Evolutionary conservation across 2,797 vertebrate genomes (phyloP).

Genomic region (Cossypha polioptera): DNA sequence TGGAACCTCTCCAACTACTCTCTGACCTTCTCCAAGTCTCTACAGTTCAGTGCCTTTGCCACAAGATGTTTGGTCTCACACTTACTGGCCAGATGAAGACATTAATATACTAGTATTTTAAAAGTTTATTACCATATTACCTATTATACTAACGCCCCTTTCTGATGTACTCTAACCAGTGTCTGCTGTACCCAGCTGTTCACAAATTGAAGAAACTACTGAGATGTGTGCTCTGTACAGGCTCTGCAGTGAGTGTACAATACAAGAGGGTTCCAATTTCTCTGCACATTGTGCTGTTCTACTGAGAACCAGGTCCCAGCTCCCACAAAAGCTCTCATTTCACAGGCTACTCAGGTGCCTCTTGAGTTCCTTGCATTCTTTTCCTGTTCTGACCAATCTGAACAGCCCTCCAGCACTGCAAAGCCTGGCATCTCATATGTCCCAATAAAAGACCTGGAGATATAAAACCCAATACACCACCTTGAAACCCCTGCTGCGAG

Average conservation of each 20-base stretch:
- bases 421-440: background rate
- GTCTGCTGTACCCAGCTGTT: background rate
- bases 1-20: background rate
- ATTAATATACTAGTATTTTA: background rate
- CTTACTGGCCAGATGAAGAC: background rate
- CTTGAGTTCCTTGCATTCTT: background rate
- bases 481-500: background rate
- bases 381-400: background rate
- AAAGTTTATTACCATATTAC: background rate
- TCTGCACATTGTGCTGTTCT: background rate
- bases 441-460: background rate
- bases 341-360: background rate
- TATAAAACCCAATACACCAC: background rate
- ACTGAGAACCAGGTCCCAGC: background rate
- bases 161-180: background rate
- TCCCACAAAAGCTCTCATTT: background rate
- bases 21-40: background rate
- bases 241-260: background rate
- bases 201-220: background rate
- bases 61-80: background rate
- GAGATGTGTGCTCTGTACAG: background rate
- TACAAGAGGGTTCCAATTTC: background rate
- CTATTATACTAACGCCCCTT: background rate
- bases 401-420: background rate
- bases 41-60: background rate